Conservation (phyloP, 2,797 vertebrate species). For the Chelon auratus region DNA sequence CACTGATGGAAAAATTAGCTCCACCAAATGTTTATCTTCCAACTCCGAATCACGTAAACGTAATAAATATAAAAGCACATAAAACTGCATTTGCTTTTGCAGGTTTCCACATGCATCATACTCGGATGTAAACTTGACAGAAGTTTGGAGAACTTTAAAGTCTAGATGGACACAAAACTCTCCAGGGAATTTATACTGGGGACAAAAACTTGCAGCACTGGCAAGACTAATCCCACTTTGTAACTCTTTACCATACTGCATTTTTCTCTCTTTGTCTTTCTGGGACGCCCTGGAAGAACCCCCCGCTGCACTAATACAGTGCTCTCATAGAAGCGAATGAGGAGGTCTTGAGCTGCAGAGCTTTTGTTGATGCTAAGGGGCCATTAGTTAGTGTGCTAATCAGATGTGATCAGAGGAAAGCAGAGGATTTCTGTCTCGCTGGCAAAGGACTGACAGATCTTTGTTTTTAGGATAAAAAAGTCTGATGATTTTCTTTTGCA, state of each 20-base stretch:
- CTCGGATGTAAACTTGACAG: neutral
- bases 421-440: neutral
- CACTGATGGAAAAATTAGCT: too few species aligned
- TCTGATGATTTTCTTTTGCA: neutral
- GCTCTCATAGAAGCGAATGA: slow-evolving; percentile 21
- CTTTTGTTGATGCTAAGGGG: slow-evolving; percentile 27
- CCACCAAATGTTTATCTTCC: too few species aligned
- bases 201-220: neutral
- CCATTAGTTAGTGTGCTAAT: slow-evolving; percentile 42
- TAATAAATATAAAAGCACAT: too few species aligned
- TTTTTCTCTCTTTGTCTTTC: slow-evolving; percentile 12
- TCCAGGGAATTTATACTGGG: neutral
- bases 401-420: neutral
- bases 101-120: too few species aligned
- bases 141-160: neutral
- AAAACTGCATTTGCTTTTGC: too few species aligned
- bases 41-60: too few species aligned
- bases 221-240: slow-evolving; percentile 35
- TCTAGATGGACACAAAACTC: neutral
- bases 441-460: too few species aligned
- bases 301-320: slow-evolving; percentile 29
- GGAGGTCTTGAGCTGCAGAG: slow-evolving; percentile 13
- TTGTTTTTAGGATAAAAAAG: neutral
- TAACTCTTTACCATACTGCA: slow-evolving; percentile 17
- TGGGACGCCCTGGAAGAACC: slow-evolving; percentile 16